Evolutionary conservation across 2,113 vertebrate genomes (phyloP).

Genomic region (Chlorocebus sabaeus): DNA sequence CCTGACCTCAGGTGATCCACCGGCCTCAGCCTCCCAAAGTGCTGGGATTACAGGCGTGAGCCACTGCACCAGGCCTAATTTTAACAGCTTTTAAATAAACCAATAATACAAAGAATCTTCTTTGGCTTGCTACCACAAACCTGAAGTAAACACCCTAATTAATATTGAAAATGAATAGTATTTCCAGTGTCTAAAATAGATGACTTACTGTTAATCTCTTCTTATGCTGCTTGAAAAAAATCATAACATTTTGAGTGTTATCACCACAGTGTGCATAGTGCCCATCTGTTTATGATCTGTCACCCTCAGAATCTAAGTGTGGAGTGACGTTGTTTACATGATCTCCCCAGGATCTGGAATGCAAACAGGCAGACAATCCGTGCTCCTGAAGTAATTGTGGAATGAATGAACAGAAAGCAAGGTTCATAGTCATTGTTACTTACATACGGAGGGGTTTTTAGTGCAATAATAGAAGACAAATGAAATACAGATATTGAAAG

Average conservation of each 20-base stretch:
- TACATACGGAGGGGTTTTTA: not conserved
- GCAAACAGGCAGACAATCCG: rapidly evolving
- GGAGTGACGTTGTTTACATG: rapidly evolving
- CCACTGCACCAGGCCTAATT: not conserved
- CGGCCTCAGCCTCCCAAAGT: no score
- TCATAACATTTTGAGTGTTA: no score
- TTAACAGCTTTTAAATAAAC: not conserved
- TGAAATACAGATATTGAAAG: rapidly evolving
- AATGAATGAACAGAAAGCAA: rapidly evolving
- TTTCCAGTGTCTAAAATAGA: not conserved
- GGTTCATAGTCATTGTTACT: rapidly evolving
- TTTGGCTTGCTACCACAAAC: not conserved
- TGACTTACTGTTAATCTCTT: not conserved
- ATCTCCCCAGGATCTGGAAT: rapidly evolving
- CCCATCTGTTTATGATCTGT: not conserved
- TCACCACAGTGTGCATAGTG: rapidly evolving
- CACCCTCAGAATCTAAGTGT: not conserved
- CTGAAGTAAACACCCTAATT: no score
- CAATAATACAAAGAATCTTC: not conserved
- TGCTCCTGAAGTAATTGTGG: rapidly evolving
- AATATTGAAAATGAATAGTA: not conserved
- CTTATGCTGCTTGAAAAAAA: not conserved
- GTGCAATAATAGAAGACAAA: not conserved
- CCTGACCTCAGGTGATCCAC: no score
- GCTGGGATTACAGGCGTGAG: no score